Percentiles rank a stretch among this genome's conserved stretches.
These are phyloP conservation scores for Parnassius mnemosyne DNA, from an alignment of 2,888 invertebrate genomes.

Conservation along the genomic window DNA sequence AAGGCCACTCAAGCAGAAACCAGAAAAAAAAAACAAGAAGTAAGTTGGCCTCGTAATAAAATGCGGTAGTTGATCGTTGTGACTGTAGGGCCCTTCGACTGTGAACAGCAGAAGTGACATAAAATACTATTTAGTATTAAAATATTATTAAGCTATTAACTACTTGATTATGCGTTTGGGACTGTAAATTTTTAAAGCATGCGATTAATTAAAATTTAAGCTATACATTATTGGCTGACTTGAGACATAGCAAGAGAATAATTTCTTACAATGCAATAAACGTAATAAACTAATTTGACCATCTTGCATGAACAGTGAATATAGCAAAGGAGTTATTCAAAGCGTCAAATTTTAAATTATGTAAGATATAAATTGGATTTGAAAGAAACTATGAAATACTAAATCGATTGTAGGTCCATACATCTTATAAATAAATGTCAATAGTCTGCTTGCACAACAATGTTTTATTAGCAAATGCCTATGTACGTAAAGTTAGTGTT, in stretches of 20 bases:
- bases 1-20: slow-evolving; percentile 46
- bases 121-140: no score
- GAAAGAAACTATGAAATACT: slow-evolving; percentile 44
- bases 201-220: no score
- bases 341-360: slow-evolving; percentile 36
- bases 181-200: no score
- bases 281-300: slow-evolving; percentile 41
- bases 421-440: slow-evolving; percentile 67
- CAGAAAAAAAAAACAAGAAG: slow-evolving; percentile 63
- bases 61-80: slow-evolving; percentile 44
- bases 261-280: slow-evolving; percentile 49
- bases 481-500: slow-evolving; percentile 48
- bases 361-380: slow-evolving; percentile 34
- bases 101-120: slow-evolving; percentile 24
- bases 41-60: slow-evolving; percentile 62
- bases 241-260: slow-evolving; percentile 38
- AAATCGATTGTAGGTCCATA: slow-evolving; percentile 43
- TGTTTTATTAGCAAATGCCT: slow-evolving; percentile 68
- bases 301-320: slow-evolving; percentile 25
- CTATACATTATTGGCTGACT: slow-evolving; percentile 20
- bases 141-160: neutral
- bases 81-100: slow-evolving; percentile 24
- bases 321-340: neutral
- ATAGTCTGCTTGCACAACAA: slow-evolving; percentile 63
- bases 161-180: neutral